Evolutionary conservation across 2,888 invertebrate species (phyloP), one percentile per base, ranked within the genome.

Genomic region (Chrysina gloriosa): DNA sequence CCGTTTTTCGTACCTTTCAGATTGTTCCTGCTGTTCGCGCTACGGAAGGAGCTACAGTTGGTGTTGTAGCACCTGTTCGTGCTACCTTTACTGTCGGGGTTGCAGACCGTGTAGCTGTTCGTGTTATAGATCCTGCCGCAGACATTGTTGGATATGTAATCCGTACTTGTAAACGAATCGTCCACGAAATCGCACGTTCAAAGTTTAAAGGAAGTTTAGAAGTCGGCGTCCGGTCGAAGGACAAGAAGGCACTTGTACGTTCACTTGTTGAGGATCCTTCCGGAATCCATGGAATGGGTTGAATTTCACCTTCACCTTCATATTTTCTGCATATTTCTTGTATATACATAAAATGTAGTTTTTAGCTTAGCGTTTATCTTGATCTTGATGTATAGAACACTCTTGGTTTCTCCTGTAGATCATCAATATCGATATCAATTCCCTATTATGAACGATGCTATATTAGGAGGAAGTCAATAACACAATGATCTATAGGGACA

Each of bases 141-240:
- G 63, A 25, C 68, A 68, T 19, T 68, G 68, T 47, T 68, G 68
- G 68, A 63, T 68, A 45, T 68, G 68, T 19, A 68, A 47, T 16
- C 68, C 68, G 2, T 68, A 68, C 16, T 25, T 68, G 11, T 68
- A 68, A 68, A 9, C n/a, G 14, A 42, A 14, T 25, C 39, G 42
- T n/a, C 23, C 25, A 16, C 27, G 16, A 61, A 25, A 6, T 27
- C 27, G 29, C 27, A 11, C 39, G 25, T 42, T 42, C 45, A 9
- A 27, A 45, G 42, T 42, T 29, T 19, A 31, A 50, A 39, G n/a
- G 50, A 34, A 25, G 11, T 25, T 19, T 31, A 19, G 50, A n/a
- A n/a, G n/a, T n/a, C n/a, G n/a, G n/a, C n/a, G n/a, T n/a, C 14
- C 48, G 50, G 25, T 36, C 27, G 39, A 16, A 63, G 16, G 16